A percentile compares a stretch with the other conserved stretches of the same genome.
phyloP scores from a whole-genome alignment of 2,888 invertebrate species.

The Diarsia mendica region DNA sequence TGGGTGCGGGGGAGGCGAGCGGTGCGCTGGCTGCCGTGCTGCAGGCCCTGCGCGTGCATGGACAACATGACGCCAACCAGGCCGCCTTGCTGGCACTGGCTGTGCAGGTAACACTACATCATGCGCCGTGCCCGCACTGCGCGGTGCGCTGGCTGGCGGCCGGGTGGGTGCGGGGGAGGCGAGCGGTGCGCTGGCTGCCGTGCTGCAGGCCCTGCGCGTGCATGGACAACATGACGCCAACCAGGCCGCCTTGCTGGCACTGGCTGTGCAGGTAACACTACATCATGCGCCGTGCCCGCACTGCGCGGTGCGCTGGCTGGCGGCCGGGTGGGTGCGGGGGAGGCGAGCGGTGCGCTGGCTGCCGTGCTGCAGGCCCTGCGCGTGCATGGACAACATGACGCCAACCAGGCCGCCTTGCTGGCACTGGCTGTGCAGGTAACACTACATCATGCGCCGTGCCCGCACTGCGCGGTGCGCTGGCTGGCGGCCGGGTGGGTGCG shows the following conservation, averaged over 20 bases:
- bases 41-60: conserved; percentile 95
- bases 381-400: conserved; percentile 97
- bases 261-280: conserved; percentile 94
- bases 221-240: conserved; percentile 98
- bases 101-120: conserved; percentile 93
- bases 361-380: conserved; percentile 95
- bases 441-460: no score
- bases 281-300: conserved; percentile 85
- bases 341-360: conserved; percentile 91
- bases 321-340: conserved; percentile 87
- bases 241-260: conserved; percentile 94
- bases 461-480: conserved; percentile 92
- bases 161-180: conserved; percentile 76
- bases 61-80: conserved; percentile 97
- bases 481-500: conserved; percentile 90
- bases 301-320: conserved; percentile 93
- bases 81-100: conserved; percentile 94
- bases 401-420: conserved; percentile 95
- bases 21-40: conserved; percentile 94
- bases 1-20: conserved; percentile 28
- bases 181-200: conserved; percentile 92
- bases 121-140: conserved; percentile 88
- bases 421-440: conserved; percentile 94
- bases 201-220: conserved; percentile 94
- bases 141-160: conserved; percentile 94